phyloP scores from a whole-genome alignment of 2,113 vertebrate species.

The Cepphus grylle region DNA sequence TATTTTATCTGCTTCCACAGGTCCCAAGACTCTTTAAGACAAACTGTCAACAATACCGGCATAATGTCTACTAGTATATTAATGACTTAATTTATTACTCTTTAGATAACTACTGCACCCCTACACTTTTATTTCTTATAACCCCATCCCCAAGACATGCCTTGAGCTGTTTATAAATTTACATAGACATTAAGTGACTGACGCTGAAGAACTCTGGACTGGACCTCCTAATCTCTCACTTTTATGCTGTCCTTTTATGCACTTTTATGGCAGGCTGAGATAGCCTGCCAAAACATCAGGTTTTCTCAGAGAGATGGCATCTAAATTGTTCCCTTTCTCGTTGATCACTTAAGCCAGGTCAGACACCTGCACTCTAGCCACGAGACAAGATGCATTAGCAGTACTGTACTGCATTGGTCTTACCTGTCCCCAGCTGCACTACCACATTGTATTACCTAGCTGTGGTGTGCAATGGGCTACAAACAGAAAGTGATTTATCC shows the following conservation, averaged over 20 bases:
- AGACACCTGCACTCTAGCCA: neutral
- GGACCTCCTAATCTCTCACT: neutral
- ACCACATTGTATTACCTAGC: neutral
- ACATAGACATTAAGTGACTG: neutral
- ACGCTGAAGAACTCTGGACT: neutral
- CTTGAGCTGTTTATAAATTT: neutral
- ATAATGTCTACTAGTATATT: neutral
- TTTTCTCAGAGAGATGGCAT: neutral
- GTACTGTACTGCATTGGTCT: neutral
- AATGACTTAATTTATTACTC: neutral
- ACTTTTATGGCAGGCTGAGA: too few species aligned
- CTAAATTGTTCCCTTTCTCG: neutral
- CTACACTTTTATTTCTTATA: neutral
- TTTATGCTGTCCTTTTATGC: neutral
- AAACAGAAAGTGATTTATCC: neutral
- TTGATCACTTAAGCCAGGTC: neutral
- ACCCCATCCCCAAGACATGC: neutral
- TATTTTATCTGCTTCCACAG: neutral
- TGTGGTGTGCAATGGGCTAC: neutral
- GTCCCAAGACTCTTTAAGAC: neutral
- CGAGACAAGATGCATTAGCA: neutral
- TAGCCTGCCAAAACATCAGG: neutral
- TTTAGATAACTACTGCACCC: neutral
- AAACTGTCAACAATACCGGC: neutral
- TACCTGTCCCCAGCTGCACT: neutral